Evolutionary conservation across 2,888 invertebrate species (phyloP).

Genomic region (Erebia epiphron): DNA sequence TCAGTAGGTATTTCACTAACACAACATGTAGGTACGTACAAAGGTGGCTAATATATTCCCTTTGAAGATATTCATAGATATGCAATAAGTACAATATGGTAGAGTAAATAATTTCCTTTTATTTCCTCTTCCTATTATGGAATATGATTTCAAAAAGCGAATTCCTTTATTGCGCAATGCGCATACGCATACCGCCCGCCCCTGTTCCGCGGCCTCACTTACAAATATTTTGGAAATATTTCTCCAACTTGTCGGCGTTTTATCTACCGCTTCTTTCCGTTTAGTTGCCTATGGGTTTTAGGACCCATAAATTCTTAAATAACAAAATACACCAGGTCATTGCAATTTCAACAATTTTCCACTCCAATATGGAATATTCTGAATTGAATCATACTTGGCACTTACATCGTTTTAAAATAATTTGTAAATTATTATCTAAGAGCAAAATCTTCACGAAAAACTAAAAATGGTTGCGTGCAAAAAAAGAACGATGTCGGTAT

Average conservation of each 20-base stretch:
- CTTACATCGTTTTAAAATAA: slow-evolving; percentile 40
- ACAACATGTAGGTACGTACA: neutral
- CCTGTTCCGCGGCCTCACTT: slow-evolving; percentile 66
- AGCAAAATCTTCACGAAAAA: slow-evolving; percentile 78
- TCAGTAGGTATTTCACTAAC: too few relatives aligned
- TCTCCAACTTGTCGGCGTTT: slow-evolving; percentile 80
- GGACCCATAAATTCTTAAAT: slow-evolving; percentile 13
- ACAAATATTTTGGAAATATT: slow-evolving; percentile 83
- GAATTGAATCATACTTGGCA: neutral
- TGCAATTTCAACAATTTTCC: slow-evolving; percentile 28
- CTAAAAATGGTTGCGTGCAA: slow-evolving; percentile 75
- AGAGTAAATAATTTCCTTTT: neutral
- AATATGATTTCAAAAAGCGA: slow-evolving; percentile 20
- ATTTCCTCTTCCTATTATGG: slow-evolving; percentile 6
- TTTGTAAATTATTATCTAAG: slow-evolving; percentile 66
- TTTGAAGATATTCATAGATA: neutral
- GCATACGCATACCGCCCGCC: slow-evolving; percentile 49
- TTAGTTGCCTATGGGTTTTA: slow-evolving; percentile 69
- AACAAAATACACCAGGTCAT: neutral
- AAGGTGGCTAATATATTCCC: neutral
- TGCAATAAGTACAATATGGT: neutral
- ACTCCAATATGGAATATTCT: slow-evolving; percentile 32
- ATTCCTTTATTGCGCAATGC: slow-evolving; percentile 35
- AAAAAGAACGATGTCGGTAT: slow-evolving; percentile 58
- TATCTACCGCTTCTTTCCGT: slow-evolving; percentile 81